A percentile compares a stretch with the other conserved stretches of the same genome.
phyloP scores from a whole-genome alignment of 2,888 invertebrate species.

The Drosophila parthenogenetica region DNA sequence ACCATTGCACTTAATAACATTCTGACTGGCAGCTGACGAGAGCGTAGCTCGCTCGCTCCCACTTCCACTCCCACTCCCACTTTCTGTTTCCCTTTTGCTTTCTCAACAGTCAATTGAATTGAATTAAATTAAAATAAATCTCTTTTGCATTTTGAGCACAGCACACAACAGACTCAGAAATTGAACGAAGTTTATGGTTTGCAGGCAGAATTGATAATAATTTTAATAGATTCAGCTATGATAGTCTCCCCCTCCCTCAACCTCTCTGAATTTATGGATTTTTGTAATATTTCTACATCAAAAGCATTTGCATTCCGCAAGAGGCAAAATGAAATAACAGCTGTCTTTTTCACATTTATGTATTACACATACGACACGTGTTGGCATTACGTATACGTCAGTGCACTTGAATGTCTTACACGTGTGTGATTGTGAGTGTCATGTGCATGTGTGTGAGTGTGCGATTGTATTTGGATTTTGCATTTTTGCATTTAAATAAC shows the following conservation, averaged over 20 bases:
- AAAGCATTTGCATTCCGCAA: background rate
- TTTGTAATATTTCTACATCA: slow-evolving; percentile 6
- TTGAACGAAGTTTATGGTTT: slow-evolving; percentile 17
- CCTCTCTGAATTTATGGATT: background rate
- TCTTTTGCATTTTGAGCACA: slow-evolving; percentile 23
- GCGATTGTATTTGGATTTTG: slow-evolving; percentile 30
- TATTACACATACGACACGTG: slow-evolving; percentile 64
- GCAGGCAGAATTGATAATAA: background rate
- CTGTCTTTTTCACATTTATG: slow-evolving; percentile 26
- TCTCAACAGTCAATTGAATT: slow-evolving; percentile 42
- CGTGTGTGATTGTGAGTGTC: slow-evolving; percentile 7
- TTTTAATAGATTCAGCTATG: slow-evolving; percentile 4
- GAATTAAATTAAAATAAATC: slow-evolving; percentile 66
- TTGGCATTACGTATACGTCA: slow-evolving; percentile 52
- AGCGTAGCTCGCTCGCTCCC: background rate
- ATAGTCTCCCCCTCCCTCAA: background rate
- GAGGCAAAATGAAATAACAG: slow-evolving; percentile 15
- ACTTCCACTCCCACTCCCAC: background rate
- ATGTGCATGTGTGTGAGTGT: slow-evolving; percentile 1
- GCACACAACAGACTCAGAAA: slow-evolving; percentile 10
- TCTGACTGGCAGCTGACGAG: slow-evolving; percentile 17
- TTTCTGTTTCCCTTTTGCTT: background rate
- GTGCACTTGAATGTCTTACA: slow-evolving; percentile 37
- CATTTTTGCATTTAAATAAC: slow-evolving; percentile 77
- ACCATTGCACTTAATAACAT: slow-evolving; percentile 65